A percentile compares a stretch with the other conserved stretches of the same genome.
Evolutionary conservation across 2,113 vertebrate genomes (phyloP).

Genomic region (Gopherus evgoodei): DNA sequence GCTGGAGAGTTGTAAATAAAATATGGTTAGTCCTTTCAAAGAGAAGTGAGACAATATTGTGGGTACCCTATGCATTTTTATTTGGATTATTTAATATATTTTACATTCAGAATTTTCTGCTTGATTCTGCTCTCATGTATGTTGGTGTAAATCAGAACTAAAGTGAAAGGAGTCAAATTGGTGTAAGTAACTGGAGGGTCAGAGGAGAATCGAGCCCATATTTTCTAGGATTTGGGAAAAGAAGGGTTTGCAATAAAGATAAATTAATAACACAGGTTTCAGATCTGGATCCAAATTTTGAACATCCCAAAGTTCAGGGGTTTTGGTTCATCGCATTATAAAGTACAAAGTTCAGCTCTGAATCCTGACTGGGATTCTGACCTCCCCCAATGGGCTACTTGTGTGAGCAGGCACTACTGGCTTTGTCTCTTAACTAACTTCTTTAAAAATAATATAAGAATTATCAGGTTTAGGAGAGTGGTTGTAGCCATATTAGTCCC

Average conservation of each 20-base stretch:
- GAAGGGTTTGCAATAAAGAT: not conserved
- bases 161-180: not conserved
- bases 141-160: not conserved
- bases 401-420: not conserved
- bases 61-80: not conserved
- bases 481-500: too few species aligned
- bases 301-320: not conserved
- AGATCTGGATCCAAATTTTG: not conserved
- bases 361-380: not conserved
- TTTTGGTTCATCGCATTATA: not conserved
- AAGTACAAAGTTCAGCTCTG: not conserved
- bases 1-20: not conserved
- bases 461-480: not conserved
- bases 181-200: not conserved
- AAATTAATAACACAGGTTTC: not conserved
- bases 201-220: not conserved
- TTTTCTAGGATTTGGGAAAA: not conserved
- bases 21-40: not conserved
- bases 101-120: not conserved
- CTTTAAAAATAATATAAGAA: not conserved
- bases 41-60: not conserved
- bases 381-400: not conserved
- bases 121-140: not conserved
- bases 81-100: not conserved
- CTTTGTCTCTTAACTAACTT: constrained; percentile 1